These are phyloP conservation scores for Choreutis nemorana DNA, from an alignment of 2,888 invertebrate species.

Conservation along the genomic window DNA sequence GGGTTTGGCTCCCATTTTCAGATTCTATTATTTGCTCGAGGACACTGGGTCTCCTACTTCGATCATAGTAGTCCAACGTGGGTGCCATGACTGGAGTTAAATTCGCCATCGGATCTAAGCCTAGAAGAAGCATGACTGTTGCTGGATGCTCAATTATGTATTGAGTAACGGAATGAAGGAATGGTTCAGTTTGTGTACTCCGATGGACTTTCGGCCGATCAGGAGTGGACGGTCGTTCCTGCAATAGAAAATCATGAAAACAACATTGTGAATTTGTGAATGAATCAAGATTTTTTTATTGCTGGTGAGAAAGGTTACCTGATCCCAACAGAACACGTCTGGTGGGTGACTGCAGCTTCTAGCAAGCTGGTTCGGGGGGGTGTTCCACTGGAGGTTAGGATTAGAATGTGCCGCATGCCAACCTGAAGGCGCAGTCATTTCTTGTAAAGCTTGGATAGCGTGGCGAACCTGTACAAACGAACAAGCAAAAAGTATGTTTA, in stretches of 20 bases:
- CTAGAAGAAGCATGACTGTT: conserved; percentile 75
- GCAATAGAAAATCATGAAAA: conserved; percentile 31
- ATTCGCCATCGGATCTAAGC: conserved; percentile 70
- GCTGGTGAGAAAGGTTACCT: too few relatives aligned
- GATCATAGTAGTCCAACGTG: conserved; percentile 50
- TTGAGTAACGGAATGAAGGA: conserved; percentile 66
- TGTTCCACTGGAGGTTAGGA: conserved; percentile 74
- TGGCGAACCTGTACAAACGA: conserved; percentile 72
- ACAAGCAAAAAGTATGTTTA: conserved; percentile 1
- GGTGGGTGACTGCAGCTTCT: conserved; percentile 86
- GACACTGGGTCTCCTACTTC: conserved; percentile 41
- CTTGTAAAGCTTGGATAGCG: conserved; percentile 85
- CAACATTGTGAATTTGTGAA: too few relatives aligned
- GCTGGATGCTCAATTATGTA: conserved; percentile 78
- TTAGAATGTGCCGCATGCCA: conserved; percentile 84
- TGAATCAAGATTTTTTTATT: too few relatives aligned
- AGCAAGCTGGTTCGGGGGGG: conserved; percentile 67
- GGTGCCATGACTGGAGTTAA: conserved; percentile 44
- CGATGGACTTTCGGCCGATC: conserved; percentile 44
- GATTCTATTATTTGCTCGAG: conserved; percentile 56
- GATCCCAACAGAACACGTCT: conserved; percentile 83
- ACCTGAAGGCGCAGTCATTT: conserved; percentile 74
- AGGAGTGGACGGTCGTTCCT: conserved; percentile 46
- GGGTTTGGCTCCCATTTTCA: conserved; percentile 50
- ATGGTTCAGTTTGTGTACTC: conserved; percentile 71